phyloP scores from a whole-genome alignment of 2,797 vertebrate species.

The Syngnathus acus region DNA sequence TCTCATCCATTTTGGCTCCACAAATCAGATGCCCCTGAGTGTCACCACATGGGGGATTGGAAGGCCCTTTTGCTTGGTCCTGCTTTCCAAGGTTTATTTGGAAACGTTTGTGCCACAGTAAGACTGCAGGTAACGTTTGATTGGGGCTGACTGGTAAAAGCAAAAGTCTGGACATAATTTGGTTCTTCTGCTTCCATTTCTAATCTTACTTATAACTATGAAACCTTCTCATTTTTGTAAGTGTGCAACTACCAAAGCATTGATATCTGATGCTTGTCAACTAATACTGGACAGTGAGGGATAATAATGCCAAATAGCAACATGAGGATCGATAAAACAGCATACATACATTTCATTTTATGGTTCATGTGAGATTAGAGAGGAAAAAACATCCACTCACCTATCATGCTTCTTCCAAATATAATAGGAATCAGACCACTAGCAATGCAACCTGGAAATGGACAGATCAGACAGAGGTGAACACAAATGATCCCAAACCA shows the following conservation, averaged over 20 bases:
- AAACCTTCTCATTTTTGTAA: slow-evolving; percentile 26
- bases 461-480: not conserved
- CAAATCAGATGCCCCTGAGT: slow-evolving; percentile 29
- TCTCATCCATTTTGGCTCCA: slow-evolving; percentile 45
- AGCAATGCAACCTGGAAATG: not conserved
- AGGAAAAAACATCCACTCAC: not conserved
- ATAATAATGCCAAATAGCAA: too few relatives aligned
- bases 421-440: not conserved
- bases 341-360: too few relatives aligned
- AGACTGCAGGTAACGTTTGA: slow-evolving; percentile 15
- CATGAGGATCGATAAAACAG: too few relatives aligned
- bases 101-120: slow-evolving; percentile 21
- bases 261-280: too few relatives aligned
- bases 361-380: too few relatives aligned
- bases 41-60: slow-evolving; percentile 10
- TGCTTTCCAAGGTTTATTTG: slow-evolving; percentile 34
- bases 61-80: slow-evolving; percentile 26
- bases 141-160: slow-evolving; percentile 9
- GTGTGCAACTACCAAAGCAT: too few relatives aligned
- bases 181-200: not conserved
- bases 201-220: slow-evolving; percentile 1
- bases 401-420: too few relatives aligned
- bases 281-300: too few relatives aligned
- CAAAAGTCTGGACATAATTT: too few relatives aligned
- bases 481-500: not conserved